These are phyloP conservation scores for Drosophila chauvacae DNA, from an alignment of 1,140 invertebrate genomes.

Conservation along the genomic window DNA sequence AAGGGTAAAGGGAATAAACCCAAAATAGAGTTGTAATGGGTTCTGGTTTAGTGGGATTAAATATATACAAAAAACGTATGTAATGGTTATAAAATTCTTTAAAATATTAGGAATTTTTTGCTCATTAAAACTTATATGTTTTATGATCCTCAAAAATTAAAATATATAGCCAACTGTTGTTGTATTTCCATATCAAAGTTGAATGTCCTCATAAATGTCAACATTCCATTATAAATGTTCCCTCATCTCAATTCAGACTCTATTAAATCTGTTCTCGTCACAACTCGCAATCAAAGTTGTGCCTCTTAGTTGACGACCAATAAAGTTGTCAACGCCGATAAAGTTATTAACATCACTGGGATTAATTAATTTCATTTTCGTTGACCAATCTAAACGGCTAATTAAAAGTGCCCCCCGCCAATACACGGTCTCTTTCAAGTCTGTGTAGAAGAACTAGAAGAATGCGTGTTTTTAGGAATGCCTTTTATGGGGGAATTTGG, in stretches of 20 bases:
- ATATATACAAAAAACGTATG: background rate
- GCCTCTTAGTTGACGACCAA: conserved; percentile 31
- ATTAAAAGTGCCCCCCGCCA: conserved; percentile 43
- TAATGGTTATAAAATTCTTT: background rate
- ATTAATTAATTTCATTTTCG: conserved; percentile 69
- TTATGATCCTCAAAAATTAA: background rate
- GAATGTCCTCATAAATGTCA: background rate
- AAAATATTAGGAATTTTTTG: background rate
- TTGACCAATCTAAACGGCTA: conserved; percentile 51
- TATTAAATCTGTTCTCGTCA: conserved; percentile 18
- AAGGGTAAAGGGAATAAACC: background rate
- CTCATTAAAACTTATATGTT: background rate
- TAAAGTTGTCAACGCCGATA: conserved; percentile 64
- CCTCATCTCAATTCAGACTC: background rate
- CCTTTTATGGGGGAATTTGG: conserved; percentile 48
- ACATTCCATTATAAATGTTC: background rate
- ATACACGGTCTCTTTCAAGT: conserved; percentile 47
- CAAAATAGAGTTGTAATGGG: conserved; percentile 5
- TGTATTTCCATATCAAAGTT: background rate
- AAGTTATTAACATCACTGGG: conserved; percentile 67
- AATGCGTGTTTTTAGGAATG: conserved; percentile 54
- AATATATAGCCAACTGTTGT: background rate
- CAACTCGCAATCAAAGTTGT: conserved; percentile 30
- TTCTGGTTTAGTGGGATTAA: background rate
- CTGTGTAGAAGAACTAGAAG: conserved; percentile 8